Conservation (phyloP, 2,888 invertebrate genomes). For the Schizotus pectinicornis region DNA sequence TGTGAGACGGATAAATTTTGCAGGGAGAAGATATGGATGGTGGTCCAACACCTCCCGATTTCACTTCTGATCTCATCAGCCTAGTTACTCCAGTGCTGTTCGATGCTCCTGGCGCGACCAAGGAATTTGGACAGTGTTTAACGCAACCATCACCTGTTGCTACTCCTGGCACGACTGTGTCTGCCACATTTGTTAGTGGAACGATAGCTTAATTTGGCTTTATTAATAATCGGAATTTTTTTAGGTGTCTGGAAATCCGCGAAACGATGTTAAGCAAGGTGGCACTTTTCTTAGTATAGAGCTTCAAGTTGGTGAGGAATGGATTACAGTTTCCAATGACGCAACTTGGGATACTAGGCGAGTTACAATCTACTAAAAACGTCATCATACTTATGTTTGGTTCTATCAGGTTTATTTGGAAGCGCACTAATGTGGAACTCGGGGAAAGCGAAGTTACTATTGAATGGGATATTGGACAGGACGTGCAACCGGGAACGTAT, state of each 20-base stretch:
- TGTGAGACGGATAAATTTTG: constrained; percentile 5
- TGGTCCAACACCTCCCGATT: constrained; percentile 67
- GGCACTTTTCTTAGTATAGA: constrained; percentile 78
- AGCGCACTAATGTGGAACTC: constrained; percentile 72
- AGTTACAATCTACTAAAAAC: constrained; percentile 41
- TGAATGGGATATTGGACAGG: constrained; percentile 77
- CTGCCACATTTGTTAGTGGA: constrained; percentile 74
- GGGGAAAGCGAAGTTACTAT: constrained; percentile 81
- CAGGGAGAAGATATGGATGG: constrained; percentile 35
- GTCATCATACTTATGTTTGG: neutral
- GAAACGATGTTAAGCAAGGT: constrained; percentile 78
- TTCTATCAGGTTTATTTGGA: constrained; percentile 7
- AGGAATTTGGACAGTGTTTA: constrained; percentile 77
- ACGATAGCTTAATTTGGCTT: neutral
- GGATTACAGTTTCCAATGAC: constrained; percentile 79
- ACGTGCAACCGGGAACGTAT: constrained; percentile 76
- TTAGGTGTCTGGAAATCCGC: constrained; percentile 79
- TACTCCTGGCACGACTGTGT: constrained; percentile 71
- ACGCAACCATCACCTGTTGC: constrained; percentile 70
- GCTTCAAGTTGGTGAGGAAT: constrained; percentile 66
- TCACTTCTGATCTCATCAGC: constrained; percentile 73
- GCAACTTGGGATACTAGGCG: constrained; percentile 89
- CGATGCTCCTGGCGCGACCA: constrained; percentile 77
- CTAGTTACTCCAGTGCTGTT: constrained; percentile 77
- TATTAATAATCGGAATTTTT: constrained; percentile 6